Conservation (phyloP, 2,888 invertebrate species). For the Hipparchia semele region DNA sequence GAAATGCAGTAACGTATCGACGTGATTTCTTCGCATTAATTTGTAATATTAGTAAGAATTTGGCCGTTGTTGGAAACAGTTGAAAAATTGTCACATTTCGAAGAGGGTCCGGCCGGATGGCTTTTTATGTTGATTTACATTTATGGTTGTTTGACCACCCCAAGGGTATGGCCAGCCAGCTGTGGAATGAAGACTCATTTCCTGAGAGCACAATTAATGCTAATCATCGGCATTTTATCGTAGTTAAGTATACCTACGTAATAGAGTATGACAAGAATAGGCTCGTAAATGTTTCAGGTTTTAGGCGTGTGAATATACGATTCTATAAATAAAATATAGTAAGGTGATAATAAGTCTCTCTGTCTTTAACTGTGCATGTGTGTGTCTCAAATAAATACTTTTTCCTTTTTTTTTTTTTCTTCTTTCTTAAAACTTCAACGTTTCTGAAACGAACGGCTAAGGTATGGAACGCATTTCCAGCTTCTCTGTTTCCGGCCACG, state of each 20-base stretch:
- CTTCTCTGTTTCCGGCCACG: too few relatives aligned
- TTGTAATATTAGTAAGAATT: not conserved
- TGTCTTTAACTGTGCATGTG: too few relatives aligned
- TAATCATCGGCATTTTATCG: conserved; percentile 42
- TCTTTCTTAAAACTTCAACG: too few relatives aligned
- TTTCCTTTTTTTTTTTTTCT: too few relatives aligned
- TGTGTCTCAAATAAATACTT: too few relatives aligned
- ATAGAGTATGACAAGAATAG: not conserved
- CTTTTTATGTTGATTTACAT: conserved; percentile 39
- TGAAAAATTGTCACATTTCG: conserved; percentile 21
- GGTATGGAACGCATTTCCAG: too few relatives aligned
- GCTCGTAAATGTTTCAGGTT: not conserved
- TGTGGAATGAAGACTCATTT: conserved; percentile 72
- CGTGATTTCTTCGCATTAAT: not conserved
- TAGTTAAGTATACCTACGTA: conserved; percentile 16
- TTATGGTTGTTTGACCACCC: conserved; percentile 54
- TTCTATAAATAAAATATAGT: not conserved
- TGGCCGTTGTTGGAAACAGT: not conserved
- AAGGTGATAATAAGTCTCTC: too few relatives aligned
- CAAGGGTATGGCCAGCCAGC: conserved; percentile 59
- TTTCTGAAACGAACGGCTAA: too few relatives aligned
- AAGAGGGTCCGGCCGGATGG: conserved; percentile 39
- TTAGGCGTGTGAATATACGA: not conserved
- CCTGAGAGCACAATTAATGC: conserved; percentile 73
- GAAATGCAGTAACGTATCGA: too few relatives aligned